Conservation (phyloP, 2,113 vertebrate species). For the Spea bombifrons region DNA sequence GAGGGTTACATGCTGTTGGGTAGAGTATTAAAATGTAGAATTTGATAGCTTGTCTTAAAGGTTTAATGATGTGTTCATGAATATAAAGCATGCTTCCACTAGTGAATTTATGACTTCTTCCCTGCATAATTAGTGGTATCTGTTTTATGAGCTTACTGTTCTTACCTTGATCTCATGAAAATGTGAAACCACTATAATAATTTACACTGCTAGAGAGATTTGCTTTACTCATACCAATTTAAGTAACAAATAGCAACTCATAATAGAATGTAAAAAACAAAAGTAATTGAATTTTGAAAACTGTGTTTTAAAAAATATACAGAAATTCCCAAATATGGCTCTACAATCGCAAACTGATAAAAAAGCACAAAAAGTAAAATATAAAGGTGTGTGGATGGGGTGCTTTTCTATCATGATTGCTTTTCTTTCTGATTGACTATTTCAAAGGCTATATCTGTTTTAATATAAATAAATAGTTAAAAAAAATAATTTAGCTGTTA, state of each 20-base stretch:
- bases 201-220: conserved; percentile 68
- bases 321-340: too few species aligned
- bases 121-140: conserved; percentile 82
- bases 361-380: too few species aligned
- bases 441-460: too few species aligned
- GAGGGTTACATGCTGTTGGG: conserved; percentile 70
- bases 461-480: too few species aligned
- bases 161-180: conserved; percentile 76
- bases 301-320: not conserved
- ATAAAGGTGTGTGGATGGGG: too few species aligned
- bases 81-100: conserved; percentile 76
- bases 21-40: conserved; percentile 77
- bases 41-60: conserved; percentile 78
- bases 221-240: conserved; percentile 50
- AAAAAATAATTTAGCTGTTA: too few species aligned
- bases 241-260: conserved; percentile 45
- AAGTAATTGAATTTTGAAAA: conserved; percentile 16
- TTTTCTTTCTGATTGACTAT: too few species aligned
- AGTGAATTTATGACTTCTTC: conserved; percentile 75
- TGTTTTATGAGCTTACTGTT: conserved; percentile 81
- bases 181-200: conserved; percentile 76
- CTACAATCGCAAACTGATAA: too few species aligned
- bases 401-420: too few species aligned
- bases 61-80: conserved; percentile 83
- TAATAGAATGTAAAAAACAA: not conserved